These are phyloP conservation scores for Diacarnus erythraeanus DNA, from an alignment of 37 sponge, comb jelly and placozoan genomes.

Conservation along the genomic window DNA sequence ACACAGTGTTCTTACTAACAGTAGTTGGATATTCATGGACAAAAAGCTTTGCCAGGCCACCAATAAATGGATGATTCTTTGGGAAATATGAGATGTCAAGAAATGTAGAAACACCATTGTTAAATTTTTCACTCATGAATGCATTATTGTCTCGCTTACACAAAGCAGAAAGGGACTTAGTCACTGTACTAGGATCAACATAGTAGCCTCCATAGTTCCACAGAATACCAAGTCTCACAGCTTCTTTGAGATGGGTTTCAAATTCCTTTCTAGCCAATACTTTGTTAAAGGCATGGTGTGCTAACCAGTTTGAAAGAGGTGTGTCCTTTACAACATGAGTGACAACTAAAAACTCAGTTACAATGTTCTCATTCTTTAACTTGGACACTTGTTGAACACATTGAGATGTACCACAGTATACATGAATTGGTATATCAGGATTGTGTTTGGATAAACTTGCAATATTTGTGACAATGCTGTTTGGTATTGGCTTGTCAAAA, in stretches of 20 bases:
- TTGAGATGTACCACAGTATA: conserved; percentile 9
- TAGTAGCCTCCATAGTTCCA: background rate
- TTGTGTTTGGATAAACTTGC: background rate
- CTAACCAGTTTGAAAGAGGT: background rate
- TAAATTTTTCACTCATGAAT: background rate
- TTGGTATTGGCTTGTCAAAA: background rate
- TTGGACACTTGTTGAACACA: background rate
- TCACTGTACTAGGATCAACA: background rate
- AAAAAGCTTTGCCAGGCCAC: background rate
- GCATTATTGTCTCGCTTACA: background rate
- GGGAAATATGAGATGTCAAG: background rate
- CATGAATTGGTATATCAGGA: background rate
- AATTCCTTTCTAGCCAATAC: background rate
- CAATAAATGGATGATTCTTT: background rate
- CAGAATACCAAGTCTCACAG: background rate
- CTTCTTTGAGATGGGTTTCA: background rate
- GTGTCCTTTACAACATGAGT: background rate
- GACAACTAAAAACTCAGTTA: background rate
- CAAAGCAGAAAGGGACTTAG: no score
- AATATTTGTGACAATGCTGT: background rate
- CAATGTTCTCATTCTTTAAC: background rate
- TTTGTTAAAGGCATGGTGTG: background rate
- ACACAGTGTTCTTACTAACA: no score
- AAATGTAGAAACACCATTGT: background rate
- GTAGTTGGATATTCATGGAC: background rate